Evolutionary conservation across 2,797 vertebrate genomes (phyloP).

Genomic region (Mus minutoides): DNA sequence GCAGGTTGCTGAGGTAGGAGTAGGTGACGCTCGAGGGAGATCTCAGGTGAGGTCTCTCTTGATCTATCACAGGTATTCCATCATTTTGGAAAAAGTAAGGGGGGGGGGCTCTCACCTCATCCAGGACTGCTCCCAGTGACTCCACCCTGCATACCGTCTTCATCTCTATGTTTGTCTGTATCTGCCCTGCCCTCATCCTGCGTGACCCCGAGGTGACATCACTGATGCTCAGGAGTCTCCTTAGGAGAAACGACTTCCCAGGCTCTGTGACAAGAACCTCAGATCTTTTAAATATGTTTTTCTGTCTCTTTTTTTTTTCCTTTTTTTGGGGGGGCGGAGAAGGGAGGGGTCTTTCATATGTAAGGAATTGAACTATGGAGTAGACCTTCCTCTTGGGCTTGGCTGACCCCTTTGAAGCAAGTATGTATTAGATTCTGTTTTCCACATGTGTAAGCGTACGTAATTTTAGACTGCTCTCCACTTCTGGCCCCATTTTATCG

Average conservation of each 20-base stretch:
- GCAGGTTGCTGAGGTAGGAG: neutral
- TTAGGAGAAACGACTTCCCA: constrained; percentile 18
- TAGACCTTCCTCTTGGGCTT: neutral
- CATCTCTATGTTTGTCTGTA: neutral
- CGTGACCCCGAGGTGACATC: neutral
- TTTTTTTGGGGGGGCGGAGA: neutral
- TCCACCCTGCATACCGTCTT: neutral
- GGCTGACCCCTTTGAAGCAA: neutral
- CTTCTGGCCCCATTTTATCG: constrained; percentile 12
- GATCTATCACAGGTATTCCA: no score
- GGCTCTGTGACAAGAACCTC: constrained; percentile 1
- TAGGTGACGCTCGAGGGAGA: neutral
- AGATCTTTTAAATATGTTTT: neutral
- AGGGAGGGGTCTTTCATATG: neutral
- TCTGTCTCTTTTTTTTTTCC: no score
- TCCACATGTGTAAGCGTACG: neutral
- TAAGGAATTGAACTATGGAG: neutral
- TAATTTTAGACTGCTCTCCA: neutral
- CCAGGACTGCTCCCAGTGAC: neutral
- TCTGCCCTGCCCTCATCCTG: neutral
- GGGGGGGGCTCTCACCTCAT: neutral
- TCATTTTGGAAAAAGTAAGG: neutral
- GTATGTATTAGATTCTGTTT: neutral
- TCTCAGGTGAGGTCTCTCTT: neutral
- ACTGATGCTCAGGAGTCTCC: neutral